These are phyloP conservation scores for Pachyrhynchus sulphureomaculatus DNA, from an alignment of 1,140 invertebrate species.

Conservation along the genomic window DNA sequence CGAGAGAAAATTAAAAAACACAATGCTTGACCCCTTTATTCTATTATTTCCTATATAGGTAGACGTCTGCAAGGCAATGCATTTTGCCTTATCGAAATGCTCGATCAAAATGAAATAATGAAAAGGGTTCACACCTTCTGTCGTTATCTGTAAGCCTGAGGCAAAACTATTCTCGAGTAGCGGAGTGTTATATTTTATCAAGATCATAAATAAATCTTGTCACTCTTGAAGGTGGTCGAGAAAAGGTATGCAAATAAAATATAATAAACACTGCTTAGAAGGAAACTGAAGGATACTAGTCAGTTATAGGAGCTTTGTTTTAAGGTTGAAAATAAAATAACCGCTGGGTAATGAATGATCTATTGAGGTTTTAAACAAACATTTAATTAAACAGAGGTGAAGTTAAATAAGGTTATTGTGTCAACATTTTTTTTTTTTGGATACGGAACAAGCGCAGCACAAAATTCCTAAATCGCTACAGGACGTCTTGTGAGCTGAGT, in stretches of 20 bases:
- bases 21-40: conserved; percentile 14
- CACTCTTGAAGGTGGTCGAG: conserved; percentile 10
- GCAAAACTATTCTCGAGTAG: conserved; percentile 15
- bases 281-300: not conserved
- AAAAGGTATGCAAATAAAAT: conserved; percentile 25
- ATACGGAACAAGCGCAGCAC: too few relatives aligned
- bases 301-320: not conserved
- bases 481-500: too few relatives aligned
- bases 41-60: conserved; percentile 16
- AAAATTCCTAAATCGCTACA: too few relatives aligned
- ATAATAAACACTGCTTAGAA: not conserved
- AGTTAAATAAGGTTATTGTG: too few relatives aligned
- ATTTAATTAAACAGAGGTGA: too few relatives aligned
- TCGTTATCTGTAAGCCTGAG: conserved; percentile 11
- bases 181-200: conserved; percentile 31
- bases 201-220: conserved; percentile 34
- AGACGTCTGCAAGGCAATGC: conserved; percentile 14
- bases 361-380: too few relatives aligned
- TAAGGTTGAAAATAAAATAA: not conserved
- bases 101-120: conserved; percentile 29
- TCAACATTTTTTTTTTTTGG: too few relatives aligned
- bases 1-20: conserved; percentile 2
- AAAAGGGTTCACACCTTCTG: conserved; percentile 37
- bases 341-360: too few relatives aligned
- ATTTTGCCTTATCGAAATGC: conserved; percentile 13